A percentile compares a stretch with the other conserved stretches of the same genome.
These are phyloP conservation scores for Delphinus delphis DNA, from an alignment of 2,113 vertebrate genomes.

Conservation along the genomic window DNA sequence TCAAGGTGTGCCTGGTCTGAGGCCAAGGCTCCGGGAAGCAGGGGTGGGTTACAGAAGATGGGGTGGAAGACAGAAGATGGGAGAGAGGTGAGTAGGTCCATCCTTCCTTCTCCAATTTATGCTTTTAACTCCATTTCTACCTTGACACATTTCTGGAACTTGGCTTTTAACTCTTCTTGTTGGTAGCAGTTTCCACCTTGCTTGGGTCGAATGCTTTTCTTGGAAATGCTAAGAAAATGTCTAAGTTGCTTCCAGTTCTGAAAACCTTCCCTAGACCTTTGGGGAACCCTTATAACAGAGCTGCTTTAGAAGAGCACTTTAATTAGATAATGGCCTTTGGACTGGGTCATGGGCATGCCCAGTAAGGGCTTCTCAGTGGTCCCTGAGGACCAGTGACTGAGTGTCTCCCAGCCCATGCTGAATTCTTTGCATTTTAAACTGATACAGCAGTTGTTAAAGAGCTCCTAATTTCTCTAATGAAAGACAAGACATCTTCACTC, in stretches of 20 bases:
- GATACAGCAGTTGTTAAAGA: background rate
- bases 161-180: slow-evolving; percentile 30
- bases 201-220: background rate
- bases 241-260: background rate
- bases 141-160: slow-evolving; percentile 36
- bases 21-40: background rate
- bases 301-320: slow-evolving; percentile 54
- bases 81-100: background rate
- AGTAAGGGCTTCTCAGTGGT: slow-evolving; percentile 29
- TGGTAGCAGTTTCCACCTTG: background rate
- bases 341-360: background rate
- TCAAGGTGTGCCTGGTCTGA: background rate
- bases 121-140: slow-evolving; percentile 42
- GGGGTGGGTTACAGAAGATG: background rate
- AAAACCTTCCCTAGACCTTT: background rate
- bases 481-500: background rate
- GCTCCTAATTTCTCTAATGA: background rate
- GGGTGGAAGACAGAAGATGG: background rate
- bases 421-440: slow-evolving; percentile 41
- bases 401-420: background rate
- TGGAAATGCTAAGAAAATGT: slow-evolving; percentile 31
- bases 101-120: background rate
- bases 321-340: slow-evolving; percentile 20
- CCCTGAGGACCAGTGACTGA: background rate
- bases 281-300: background rate